Evolutionary conservation across 2,888 invertebrate genomes (phyloP).

Genomic region (Drosophila affinis): DNA sequence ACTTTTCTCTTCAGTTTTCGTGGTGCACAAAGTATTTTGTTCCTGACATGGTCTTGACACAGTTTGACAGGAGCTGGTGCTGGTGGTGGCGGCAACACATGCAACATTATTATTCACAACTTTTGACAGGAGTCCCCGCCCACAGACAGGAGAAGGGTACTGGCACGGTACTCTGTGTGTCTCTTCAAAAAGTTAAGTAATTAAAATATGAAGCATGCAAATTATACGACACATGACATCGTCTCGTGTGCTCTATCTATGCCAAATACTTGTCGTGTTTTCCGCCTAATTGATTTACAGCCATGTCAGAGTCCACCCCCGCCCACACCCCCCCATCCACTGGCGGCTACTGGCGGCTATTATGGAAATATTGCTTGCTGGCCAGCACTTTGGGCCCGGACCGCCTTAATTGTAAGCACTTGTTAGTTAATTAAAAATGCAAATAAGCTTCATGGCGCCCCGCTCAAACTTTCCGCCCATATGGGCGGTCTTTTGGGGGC

Average conservation of each 20-base stretch:
- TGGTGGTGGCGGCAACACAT: constrained; percentile 6
- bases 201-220: constrained; percentile 42
- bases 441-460: constrained; percentile 48
- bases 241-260: constrained; percentile 2
- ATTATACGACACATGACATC: constrained; percentile 1
- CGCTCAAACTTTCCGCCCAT: not conserved
- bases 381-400: not conserved
- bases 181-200: constrained; percentile 24
- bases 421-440: constrained; percentile 73
- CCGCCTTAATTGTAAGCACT: constrained; percentile 63
- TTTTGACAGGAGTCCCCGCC: constrained; percentile 10
- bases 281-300: constrained; percentile 63
- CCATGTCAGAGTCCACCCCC: not conserved
- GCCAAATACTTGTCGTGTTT: constrained; percentile 33
- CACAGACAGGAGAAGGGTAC: not conserved
- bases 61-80: constrained; percentile 6
- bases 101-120: constrained; percentile 28
- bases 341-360: constrained; percentile 20
- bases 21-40: not conserved
- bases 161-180: not conserved
- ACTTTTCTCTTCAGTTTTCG: not conserved
- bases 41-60: constrained; percentile 5
- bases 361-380: constrained; percentile 36
- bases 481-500: not conserved
- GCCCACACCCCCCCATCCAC: not conserved